These are phyloP conservation scores for Spilogale gracilis DNA, from an alignment of 2,113 vertebrate species.

Conservation along the genomic window DNA sequence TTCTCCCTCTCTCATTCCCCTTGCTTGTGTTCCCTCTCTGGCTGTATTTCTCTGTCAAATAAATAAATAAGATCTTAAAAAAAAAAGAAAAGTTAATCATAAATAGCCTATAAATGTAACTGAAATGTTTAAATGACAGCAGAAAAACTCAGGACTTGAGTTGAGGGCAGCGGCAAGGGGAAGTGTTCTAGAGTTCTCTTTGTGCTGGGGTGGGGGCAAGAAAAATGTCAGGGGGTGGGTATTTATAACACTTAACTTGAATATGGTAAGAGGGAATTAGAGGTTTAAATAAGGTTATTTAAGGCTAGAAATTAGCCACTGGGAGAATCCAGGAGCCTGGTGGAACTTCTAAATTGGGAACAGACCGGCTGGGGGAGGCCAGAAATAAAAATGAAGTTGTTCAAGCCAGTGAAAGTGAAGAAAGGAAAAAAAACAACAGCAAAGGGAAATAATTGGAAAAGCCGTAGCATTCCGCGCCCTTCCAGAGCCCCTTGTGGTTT, in stretches of 20 bases:
- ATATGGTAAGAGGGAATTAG: not conserved
- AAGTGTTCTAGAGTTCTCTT: not conserved
- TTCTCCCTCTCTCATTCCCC: too few relatives aligned
- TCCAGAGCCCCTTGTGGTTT: not conserved
- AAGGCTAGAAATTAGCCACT: not conserved
- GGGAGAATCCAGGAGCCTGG: not conserved
- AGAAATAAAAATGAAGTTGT: not conserved
- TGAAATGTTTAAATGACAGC: not conserved
- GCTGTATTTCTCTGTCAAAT: too few relatives aligned
- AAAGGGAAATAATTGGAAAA: not conserved
- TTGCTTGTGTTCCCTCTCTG: too few relatives aligned
- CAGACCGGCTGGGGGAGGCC: not conserved
- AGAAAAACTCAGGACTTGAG: not conserved
- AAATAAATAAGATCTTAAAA: too few relatives aligned
- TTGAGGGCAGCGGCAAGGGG: not conserved
- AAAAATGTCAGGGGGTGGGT: not conserved
- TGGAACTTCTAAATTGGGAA: not conserved
- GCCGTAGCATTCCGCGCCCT: not conserved
- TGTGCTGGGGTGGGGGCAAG: not conserved
- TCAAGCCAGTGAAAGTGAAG: not conserved
- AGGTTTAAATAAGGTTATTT: constrained; percentile 6
- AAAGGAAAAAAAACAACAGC: not conserved
- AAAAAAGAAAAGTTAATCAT: not conserved
- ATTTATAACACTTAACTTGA: not conserved
- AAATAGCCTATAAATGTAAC: not conserved